Evolutionary conservation across 2,113 vertebrate genomes (phyloP), one percentile per base, ranked within the genome.

Genomic region (Ifrita kowaldi): DNA sequence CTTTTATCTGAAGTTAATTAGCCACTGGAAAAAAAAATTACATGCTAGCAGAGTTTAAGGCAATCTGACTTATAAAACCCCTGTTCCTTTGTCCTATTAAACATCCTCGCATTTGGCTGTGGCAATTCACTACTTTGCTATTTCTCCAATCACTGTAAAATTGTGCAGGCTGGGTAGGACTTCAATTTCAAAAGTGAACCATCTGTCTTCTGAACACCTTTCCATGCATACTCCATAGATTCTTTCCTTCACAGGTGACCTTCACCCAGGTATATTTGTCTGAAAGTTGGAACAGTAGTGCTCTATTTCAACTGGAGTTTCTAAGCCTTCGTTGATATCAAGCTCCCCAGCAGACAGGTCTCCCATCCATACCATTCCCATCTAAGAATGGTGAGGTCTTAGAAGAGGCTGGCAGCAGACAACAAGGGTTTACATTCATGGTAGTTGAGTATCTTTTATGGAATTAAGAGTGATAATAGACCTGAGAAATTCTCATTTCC

Each of bases 1-100:
- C 69, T 89, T 93, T 91, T 78, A 85, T 71, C 81, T 59, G n/a
- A 79, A 59, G 41, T 93, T 89, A 95, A 89, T 81, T 81, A 93
- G 39, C 10, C 44, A 64, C 37, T 32, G 47, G 27, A 76, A 74
- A 74, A 88, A 69, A 69, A 83, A 56, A 37, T 11, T 37, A 78
- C 13, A 28, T n/a, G 17, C 32, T 56, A 80, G 30, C 14, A 52
- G 56, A 78, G 20, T 55, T 53, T 75, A 76, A 91, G 30, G 32
- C 16, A 83, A 46, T 46, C 26, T 74, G 46, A 69, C n/a, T 76
- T 52, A 2, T 50, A 81, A 79, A 42, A 60, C 2, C 0, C 7
- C 55, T 71, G 8, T 84, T 69, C 18, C 14, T 55, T 23, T 37
- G 16, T 85, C 16, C 32, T 71, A 47, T 56, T 76, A 64, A 82